A percentile compares a stretch with the other conserved stretches of the same genome.
Conservation (phyloP, 1,140 invertebrate species). For the Ruditapes philippinarum region DNA sequence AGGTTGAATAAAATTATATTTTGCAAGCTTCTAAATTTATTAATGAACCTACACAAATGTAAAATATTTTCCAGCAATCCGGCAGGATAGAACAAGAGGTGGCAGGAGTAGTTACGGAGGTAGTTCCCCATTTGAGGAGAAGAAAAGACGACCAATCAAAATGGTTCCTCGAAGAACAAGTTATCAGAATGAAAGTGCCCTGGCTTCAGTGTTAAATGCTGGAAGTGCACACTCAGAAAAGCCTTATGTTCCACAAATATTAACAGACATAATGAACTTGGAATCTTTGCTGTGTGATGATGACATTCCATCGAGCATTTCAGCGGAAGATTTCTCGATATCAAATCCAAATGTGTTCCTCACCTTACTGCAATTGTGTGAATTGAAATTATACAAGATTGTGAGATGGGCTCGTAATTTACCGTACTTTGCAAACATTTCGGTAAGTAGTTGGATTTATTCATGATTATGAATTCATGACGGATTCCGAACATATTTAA, state of each 20-base stretch:
- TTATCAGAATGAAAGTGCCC: constrained; percentile 71
- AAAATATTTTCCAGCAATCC: constrained; percentile 92
- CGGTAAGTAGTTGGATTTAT: no score
- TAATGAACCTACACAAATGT: no score
- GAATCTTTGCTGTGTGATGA: constrained; percentile 85
- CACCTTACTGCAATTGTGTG: constrained; percentile 90
- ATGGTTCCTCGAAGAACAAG: constrained; percentile 59
- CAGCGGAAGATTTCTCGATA: constrained; percentile 69
- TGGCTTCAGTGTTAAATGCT: constrained; percentile 81
- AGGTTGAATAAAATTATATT: no score
- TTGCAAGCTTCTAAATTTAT: no score
- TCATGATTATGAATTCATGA: no score
- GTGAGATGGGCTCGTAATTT: constrained; percentile 99
- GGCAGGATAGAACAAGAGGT: constrained; percentile 97
- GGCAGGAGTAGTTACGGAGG: constrained; percentile 95
- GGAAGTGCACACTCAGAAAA: constrained; percentile 36
- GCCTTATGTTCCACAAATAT: constrained; percentile 79
- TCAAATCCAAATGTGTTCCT: constrained; percentile 75
- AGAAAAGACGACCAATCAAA: constrained; percentile 56
- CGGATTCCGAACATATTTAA: no score
- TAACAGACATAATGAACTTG: constrained; percentile 85
- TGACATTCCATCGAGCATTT: constrained; percentile 77
- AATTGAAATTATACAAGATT: constrained; percentile 98
- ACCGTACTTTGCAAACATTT: constrained; percentile 98
- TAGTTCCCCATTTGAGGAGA: constrained; percentile 77